Evolutionary conservation across 2,797 vertebrate genomes (phyloP), one percentile per base, ranked within the genome.

Genomic region (Liparis tanakae): DNA sequence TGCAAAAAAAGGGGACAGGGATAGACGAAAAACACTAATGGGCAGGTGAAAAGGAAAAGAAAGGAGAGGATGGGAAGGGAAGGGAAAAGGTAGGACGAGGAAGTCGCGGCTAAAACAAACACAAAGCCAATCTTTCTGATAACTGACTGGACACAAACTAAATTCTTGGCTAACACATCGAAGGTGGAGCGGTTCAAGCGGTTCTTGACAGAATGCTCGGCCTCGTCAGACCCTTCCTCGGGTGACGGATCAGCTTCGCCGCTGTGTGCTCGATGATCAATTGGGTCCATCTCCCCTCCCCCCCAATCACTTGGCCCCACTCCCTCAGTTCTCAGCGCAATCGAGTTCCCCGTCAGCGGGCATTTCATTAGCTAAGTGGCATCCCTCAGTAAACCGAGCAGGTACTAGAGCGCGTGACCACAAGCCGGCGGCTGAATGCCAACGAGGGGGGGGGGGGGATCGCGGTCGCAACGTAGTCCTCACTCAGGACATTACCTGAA

Each of bases 291-390:
- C 77, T 70, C 60, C 39, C 39, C 78, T 75, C 51, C 68, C 87
- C 85, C 85, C 89, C 85, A n/a, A n/a, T 90, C 72, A 50, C 82
- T 87, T 88, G 84, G 84, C 86, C 89, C 80, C 82, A 59, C 76
- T 83, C 84, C 76, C 80, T 88, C 80, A 56, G 83, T 77, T 30
- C 87, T 88, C 88, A 86, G 83, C 85, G 89, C 84, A 90, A 87
- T 92, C 90, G 83, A 92, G 82, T 90, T 82, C 82, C 87, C 85
- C 53, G 64, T 90, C 91, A 90, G 87, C 82, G 85, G 84, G 85
- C 86, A 92, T 93, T 90, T 92, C 90, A 93, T 94, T 94, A 93
- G 81, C 80, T 85, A 90, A 93, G 90, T 92, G 88, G 84, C 84
- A 90, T 89, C 86, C 86, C 88, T 90, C 85, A 83, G 91, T 88